Percentiles rank a stretch among this genome's conserved stretches.
Conservation (phyloP, 2,888 invertebrate species). For the Candidula unifasciata region DNA sequence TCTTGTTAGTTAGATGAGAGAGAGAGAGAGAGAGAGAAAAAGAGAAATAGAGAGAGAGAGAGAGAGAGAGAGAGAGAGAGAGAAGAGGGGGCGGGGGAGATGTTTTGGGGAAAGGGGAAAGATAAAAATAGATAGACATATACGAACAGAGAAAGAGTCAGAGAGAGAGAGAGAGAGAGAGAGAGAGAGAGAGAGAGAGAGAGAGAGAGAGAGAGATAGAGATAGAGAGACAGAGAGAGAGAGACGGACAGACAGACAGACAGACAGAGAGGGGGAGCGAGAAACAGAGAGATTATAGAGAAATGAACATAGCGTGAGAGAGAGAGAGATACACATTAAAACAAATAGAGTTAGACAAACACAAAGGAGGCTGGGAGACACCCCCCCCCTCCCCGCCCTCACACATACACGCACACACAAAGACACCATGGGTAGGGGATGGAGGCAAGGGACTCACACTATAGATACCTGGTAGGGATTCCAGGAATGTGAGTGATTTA, state of each 20-base stretch:
- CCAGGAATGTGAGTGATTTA: no score
- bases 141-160: no score
- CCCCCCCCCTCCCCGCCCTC: no score
- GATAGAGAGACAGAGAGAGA: neutral
- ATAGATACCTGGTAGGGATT: no score
- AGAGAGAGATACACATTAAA: no score
- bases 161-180: neutral
- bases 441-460: no score
- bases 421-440: no score
- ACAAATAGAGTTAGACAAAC: no score
- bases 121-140: neutral
- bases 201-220: neutral
- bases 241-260: neutral
- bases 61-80: neutral
- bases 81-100: no score
- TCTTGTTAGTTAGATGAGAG: neutral
- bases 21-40: neutral
- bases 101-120: neutral
- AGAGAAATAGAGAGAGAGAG: neutral
- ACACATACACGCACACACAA: no score
- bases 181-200: neutral
- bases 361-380: no score
- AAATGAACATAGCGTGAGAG: neutral
- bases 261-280: neutral
- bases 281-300: neutral